A percentile compares a stretch with the other conserved stretches of the same genome.
These are phyloP conservation scores for Limnephilus lunatus DNA, from an alignment of 2,888 invertebrate species.

Conservation along the genomic window DNA sequence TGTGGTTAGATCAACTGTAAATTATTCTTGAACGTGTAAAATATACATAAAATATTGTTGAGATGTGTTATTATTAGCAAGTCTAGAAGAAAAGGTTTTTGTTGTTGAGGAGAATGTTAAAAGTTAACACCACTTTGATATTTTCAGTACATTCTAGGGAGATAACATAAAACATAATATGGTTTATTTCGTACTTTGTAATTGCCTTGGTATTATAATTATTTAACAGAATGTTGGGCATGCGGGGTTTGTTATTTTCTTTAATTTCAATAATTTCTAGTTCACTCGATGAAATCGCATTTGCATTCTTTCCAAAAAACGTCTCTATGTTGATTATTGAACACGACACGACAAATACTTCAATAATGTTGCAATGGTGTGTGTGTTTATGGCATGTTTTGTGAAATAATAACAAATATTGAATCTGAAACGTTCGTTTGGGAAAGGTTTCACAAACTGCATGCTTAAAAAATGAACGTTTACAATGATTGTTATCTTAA, in stretches of 20 bases:
- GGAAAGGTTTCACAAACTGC: constrained; percentile 40
- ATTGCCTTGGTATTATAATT: constrained; percentile 11
- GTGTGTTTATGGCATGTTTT: constrained; percentile 34
- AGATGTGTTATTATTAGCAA: not conserved
- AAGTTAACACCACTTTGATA: constrained; percentile 38
- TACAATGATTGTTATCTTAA: not conserved
- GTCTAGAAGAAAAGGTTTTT: not conserved
- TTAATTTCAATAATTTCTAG: constrained; percentile 9
- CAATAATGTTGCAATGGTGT: constrained; percentile 27
- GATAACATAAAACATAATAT: not conserved
- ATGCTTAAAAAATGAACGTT: constrained; percentile 13
- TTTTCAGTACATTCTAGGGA: not conserved
- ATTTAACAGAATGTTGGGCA: constrained; percentile 31
- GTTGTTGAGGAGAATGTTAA: not conserved
- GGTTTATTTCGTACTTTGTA: constrained; percentile 29
- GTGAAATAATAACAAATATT: constrained; percentile 9
- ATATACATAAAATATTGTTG: not conserved
- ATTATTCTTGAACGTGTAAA: not conserved
- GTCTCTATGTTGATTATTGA: constrained; percentile 35
- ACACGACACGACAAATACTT: constrained; percentile 24
- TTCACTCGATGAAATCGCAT: constrained; percentile 4
- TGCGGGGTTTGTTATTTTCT: constrained; percentile 29
- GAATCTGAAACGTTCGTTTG: constrained; percentile 6
- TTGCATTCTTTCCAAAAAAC: constrained; percentile 15
- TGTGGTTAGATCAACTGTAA: not conserved